phyloP scores from a whole-genome alignment of 2,888 invertebrate species.

The Caenorhabditis becei region DNA sequence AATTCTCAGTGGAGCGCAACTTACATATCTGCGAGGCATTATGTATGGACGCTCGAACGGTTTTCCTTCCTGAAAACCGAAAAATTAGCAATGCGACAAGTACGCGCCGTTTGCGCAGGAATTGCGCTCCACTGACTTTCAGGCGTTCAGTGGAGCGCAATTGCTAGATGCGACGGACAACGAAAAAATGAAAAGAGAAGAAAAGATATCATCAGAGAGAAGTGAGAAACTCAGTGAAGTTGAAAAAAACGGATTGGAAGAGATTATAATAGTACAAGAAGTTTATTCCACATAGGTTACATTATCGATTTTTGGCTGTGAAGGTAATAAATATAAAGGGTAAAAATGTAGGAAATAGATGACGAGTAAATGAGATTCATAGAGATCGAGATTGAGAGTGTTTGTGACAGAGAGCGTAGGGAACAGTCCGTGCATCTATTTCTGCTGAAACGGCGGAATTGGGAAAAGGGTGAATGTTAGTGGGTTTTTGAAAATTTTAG shows the following conservation, averaged over 20 bases:
- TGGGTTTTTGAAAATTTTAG: background rate
- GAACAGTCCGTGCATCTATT: slow-evolving; percentile 16
- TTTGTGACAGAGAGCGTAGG: background rate
- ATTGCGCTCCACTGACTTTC: background rate
- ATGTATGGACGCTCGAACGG: slow-evolving; percentile 19
- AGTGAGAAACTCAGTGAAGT: slow-evolving; percentile 6
- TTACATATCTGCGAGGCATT: slow-evolving; percentile 54
- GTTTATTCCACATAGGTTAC: slow-evolving; percentile 26
- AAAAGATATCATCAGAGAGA: background rate
- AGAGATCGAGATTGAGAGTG: background rate
- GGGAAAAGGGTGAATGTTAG: background rate
- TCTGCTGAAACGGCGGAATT: slow-evolving; percentile 25
- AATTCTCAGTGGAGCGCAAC: slow-evolving; percentile 8
- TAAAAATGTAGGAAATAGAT: too few species aligned
- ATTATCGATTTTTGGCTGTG: background rate
- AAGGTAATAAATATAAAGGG: too few species aligned
- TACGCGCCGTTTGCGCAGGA: background rate
- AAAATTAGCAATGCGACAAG: background rate
- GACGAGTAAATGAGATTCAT: background rate
- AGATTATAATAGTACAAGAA: slow-evolving; percentile 2
- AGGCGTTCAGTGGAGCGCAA: background rate
- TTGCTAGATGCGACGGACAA: background rate
- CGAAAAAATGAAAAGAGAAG: background rate
- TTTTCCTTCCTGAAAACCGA: slow-evolving; percentile 49
- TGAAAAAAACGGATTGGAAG: background rate